Percentiles rank a stretch among this genome's conserved stretches.
Conservation (phyloP, 2,113 vertebrate genomes). For the Myotis yumanensis region DNA sequence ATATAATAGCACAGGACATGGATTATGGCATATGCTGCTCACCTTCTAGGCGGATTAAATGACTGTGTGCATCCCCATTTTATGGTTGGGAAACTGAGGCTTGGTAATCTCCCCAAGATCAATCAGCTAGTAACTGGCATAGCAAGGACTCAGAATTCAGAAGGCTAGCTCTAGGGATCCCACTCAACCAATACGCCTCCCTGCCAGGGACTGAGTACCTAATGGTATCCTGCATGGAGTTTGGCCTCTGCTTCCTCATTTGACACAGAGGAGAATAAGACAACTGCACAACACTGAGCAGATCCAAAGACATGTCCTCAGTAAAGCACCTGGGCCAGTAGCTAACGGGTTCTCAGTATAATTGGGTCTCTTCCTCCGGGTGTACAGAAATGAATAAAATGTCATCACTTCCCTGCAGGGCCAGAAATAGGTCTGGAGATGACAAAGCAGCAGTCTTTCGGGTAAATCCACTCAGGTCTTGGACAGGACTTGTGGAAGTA, state of each 20-base stretch:
- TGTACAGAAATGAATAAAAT: conserved; percentile 11
- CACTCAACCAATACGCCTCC: not conserved
- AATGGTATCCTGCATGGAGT: not conserved
- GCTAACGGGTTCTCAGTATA: not conserved
- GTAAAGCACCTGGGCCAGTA: not conserved
- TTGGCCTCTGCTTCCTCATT: not conserved
- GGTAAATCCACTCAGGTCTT: conserved; percentile 54
- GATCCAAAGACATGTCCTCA: not conserved
- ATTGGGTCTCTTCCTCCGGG: not conserved
- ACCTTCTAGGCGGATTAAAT: not conserved
- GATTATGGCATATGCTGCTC: not conserved
- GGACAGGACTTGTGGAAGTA: conserved; percentile 35
- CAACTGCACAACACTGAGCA: not conserved
- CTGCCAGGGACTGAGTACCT: not conserved
- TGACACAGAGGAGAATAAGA: not conserved
- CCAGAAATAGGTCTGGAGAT: conserved; percentile 34
- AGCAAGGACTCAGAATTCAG: not conserved
- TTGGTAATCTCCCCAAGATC: not conserved
- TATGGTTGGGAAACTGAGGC: not conserved
- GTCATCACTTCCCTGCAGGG: conserved; percentile 51
- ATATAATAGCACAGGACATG: not conserved
- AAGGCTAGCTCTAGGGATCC: not conserved
- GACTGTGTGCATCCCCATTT: not conserved
- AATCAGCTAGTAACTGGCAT: not conserved
- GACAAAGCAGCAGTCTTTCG: not conserved